Base-by-base conservation (phyloP, 2,888 invertebrate species). In the Anagyrus pseudococci region DNA sequence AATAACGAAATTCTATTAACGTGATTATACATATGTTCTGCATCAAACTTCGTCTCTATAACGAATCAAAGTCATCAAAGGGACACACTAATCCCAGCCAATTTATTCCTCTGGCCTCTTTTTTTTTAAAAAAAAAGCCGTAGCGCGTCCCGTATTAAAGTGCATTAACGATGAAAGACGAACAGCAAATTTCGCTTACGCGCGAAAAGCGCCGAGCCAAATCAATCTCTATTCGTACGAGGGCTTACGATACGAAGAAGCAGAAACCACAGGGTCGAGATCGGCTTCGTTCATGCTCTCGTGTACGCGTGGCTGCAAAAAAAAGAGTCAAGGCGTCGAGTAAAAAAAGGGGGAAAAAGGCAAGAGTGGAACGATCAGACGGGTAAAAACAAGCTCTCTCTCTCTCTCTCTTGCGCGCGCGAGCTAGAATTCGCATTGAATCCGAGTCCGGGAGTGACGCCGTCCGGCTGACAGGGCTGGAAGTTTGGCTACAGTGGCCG, bases 401-500 rank as follows among this genome's bases (percentile, higher is more conserved):
- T n/a, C n/a, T n/a, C n/a, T n/a, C n/a, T n/a, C n/a, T n/a, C n/a
- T n/a, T n/a, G n/a, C n/a, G n/a, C n/a, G n/a, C n/a, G n/a, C n/a
- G n/a, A n/a, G n/a, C n/a, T n/a, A n/a, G n/a, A 37, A 59, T 64
- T 49, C 46, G 55, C 55, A 55, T 64, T 46, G 58, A 44, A 52
- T 53, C 53, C 33, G 33, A 13, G 33, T 13, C 33, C 33, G 8
- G 15, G 33, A 37, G 13, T 13, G 33, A 8, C 33, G 29, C 10
- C 13, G 33, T n/a, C n/a, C n/a, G 56, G 37, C 10, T 6, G 48
- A 15, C 40, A 40, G 47, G 22, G 46, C 50, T 47, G 2, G 47
- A 58, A 55, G 50, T 55, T 55, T 50, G 50, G 29, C n/a, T 40
- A 33, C 37, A 58, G 49, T 19, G 47, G 22, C 44, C 47, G 57